Evolutionary conservation across 2,113 vertebrate genomes (phyloP), one percentile per base, ranked within the genome.

Genomic region (Irena cyanogastra): DNA sequence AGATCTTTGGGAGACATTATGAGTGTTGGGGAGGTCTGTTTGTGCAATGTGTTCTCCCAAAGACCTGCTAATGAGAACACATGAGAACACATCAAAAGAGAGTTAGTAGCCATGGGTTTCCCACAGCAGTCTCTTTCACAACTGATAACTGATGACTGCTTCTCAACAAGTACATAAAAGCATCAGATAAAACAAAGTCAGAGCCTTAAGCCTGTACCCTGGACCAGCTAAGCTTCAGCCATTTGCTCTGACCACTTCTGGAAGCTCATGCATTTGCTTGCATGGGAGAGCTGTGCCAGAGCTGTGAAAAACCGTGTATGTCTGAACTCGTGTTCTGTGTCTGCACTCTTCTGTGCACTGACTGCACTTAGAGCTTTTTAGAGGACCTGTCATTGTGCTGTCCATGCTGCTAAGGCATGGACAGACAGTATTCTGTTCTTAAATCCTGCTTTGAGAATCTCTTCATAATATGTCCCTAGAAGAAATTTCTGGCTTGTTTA

Each of bases 401-500:
- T 45, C 79, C 26, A 11, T 54, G 26, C 37, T 57, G 82, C 47
- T 77, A 69, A 77, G n/a, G 24, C 59, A 53, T 35, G 33, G 59
- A 84, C 44, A 91, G 56, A 44, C 13, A 64, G 47, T 60, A 53
- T 84, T 93, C 39, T 83, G 68, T 59, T 87, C 37, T 63, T 82
- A 92, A 94, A 92, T 92, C 64, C 53, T 89, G 39, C 39, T 86
- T 93, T 76, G 64, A 79, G 83, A 90, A 91, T 33, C 23, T 33
- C 63, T 71, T 86, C 50, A 42, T 64, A 89, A 57, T 45, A 41
- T 11, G 64, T 71, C 83, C 23, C 54, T 47, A 57, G 31, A 86
- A 96, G 83, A 87, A 96, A 79, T 50, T 71, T 82, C 65, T 61
- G 30, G 35, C 72, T 87, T 96, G 81, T 96, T 95, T 96, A 83